These are phyloP conservation scores for Alethe diademata DNA, from an alignment of 2,113 vertebrate species.

Conservation along the genomic window DNA sequence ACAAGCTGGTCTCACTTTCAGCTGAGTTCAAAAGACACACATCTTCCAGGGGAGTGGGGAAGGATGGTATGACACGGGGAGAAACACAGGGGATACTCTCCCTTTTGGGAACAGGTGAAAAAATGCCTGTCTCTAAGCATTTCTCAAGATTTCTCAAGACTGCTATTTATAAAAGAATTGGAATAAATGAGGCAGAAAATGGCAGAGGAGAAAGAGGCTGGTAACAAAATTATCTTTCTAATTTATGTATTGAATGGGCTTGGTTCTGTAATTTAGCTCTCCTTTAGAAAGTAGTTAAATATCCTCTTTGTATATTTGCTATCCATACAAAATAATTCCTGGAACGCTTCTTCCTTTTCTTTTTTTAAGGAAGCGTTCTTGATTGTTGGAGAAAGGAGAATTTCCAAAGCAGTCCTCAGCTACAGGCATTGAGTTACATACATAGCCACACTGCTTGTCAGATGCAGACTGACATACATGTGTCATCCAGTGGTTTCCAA, in stretches of 20 bases:
- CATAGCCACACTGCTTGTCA: accelerated
- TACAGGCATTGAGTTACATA: background rate
- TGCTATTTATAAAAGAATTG: background rate
- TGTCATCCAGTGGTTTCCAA: background rate
- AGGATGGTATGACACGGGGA: background rate
- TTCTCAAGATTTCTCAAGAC: background rate
- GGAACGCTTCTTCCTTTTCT: background rate
- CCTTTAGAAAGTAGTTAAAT: background rate
- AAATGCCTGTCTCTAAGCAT: background rate
- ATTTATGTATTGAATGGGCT: background rate
- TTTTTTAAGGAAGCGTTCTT: background rate
- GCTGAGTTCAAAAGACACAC: background rate
- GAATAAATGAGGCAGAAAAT: background rate
- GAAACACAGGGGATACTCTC: background rate
- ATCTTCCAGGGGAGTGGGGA: background rate
- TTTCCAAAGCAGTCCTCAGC: background rate
- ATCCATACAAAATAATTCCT: background rate
- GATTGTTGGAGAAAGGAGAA: background rate
- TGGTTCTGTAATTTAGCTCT: background rate
- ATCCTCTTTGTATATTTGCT: background rate
- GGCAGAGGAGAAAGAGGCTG: background rate
- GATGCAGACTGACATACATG: background rate
- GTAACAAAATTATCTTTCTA: background rate
- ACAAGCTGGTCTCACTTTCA: background rate
- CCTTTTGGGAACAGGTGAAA: background rate